These are phyloP conservation scores for Helicoverpa zea DNA, from an alignment of 1,140 invertebrate species.

Conservation along the genomic window DNA sequence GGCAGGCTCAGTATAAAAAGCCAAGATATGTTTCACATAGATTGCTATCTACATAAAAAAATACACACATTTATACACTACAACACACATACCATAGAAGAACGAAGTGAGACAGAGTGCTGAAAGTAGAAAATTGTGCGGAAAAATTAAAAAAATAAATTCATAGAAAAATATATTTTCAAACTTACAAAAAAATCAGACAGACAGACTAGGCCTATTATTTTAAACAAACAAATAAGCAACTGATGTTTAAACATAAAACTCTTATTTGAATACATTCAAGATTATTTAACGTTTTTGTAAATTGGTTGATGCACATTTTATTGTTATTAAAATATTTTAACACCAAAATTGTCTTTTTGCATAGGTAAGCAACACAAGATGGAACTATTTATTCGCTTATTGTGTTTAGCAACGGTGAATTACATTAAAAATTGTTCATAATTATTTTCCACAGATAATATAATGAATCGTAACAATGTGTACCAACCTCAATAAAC, in stretches of 20 bases:
- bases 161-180: slow-evolving; percentile 49
- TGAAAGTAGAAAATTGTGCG: slow-evolving; percentile 2
- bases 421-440: too few species aligned
- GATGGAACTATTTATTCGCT: too few species aligned
- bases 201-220: slow-evolving; percentile 44
- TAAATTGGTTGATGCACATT: slow-evolving; percentile 17
- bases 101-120: slow-evolving; percentile 14
- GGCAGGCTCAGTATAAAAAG: slow-evolving; percentile 32
- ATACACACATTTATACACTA: background rate
- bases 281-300: background rate
- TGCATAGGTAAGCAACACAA: too few species aligned
- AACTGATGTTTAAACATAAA: slow-evolving; percentile 9
- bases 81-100: slow-evolving; percentile 23
- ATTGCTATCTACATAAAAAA: background rate
- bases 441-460: background rate
- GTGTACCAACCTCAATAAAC: slow-evolving; percentile 13
- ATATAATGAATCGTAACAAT: background rate
- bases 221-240: slow-evolving; percentile 34
- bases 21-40: slow-evolving; percentile 36
- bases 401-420: too few species aligned
- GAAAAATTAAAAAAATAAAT: slow-evolving; percentile 32
- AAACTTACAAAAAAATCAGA: slow-evolving; percentile 45
- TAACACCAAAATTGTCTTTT: too few species aligned
- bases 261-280: slow-evolving; percentile 18
- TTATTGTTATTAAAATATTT: too few species aligned